phyloP scores from a whole-genome alignment of 1,140 invertebrate genomes.

The Drosophila erecta region DNA sequence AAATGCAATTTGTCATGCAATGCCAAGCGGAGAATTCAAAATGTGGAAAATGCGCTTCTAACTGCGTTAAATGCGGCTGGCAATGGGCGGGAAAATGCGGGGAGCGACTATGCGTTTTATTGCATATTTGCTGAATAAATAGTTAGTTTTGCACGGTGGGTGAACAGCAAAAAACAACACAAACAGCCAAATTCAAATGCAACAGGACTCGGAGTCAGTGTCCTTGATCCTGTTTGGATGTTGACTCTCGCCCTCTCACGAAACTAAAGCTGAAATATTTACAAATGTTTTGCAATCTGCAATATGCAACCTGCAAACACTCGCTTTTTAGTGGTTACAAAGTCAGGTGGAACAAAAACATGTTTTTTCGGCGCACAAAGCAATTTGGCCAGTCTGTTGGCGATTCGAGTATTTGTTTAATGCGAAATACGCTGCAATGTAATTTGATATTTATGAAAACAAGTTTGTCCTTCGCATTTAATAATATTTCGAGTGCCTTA shows the following conservation, averaged over 20 bases:
- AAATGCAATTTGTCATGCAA: conserved; percentile 59
- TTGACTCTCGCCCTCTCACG: conserved; percentile 20
- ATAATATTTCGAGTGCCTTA: background rate
- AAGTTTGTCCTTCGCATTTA: background rate
- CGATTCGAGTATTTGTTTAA: conserved; percentile 22
- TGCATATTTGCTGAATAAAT: conserved; percentile 62
- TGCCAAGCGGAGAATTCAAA: conserved; percentile 37
- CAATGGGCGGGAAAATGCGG: conserved; percentile 2
- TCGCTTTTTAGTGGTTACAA: conserved; percentile 31
- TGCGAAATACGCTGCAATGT: conserved; percentile 13
- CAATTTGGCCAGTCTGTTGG: conserved; percentile 17
- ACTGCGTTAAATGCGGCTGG: conserved; percentile 1
- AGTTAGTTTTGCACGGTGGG: conserved; percentile 32
- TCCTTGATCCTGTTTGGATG: conserved; percentile 36
- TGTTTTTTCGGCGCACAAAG: conserved; percentile 10
- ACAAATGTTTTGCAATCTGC: conserved; percentile 52
- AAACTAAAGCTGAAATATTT: conserved; percentile 55
- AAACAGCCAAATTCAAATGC: conserved; percentile 20
- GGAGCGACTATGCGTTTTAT: conserved; percentile 33
- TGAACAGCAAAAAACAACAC: conserved; percentile 2
- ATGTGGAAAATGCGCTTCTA: conserved; percentile 20
- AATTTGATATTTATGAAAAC: conserved; percentile 30
- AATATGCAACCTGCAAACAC: conserved; percentile 38
- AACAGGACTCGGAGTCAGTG: conserved; percentile 22
- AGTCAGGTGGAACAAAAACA: conserved; percentile 30